A percentile compares a stretch with the other conserved stretches of the same genome.
Evolutionary conservation across 2,113 vertebrate genomes (phyloP).

Genomic region (Cyanocitta stelleri): DNA sequence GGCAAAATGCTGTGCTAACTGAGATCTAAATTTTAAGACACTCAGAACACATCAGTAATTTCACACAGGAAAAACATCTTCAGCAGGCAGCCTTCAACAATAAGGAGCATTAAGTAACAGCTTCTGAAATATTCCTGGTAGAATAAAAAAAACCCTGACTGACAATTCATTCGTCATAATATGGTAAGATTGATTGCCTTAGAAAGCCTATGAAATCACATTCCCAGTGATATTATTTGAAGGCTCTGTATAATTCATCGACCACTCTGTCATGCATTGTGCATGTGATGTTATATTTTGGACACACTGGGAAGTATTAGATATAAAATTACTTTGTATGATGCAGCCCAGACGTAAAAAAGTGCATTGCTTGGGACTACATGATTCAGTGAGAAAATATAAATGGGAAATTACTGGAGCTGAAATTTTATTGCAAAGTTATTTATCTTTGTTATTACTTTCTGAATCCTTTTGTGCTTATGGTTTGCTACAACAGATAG

Average conservation of each 20-base stretch:
- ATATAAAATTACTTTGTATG: slow-evolving; percentile 48
- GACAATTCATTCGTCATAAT: background rate
- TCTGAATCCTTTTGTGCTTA: slow-evolving; percentile 62
- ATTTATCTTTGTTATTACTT: slow-evolving; percentile 75
- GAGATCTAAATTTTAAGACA: background rate
- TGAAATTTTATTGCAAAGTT: slow-evolving; percentile 71
- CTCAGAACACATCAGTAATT: background rate
- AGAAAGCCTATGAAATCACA: background rate
- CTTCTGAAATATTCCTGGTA: background rate
- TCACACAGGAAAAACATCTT: background rate
- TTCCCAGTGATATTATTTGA: background rate
- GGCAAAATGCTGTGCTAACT: background rate
- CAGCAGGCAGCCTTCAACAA: background rate
- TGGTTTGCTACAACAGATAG: slow-evolving; percentile 3
- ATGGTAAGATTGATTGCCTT: background rate
- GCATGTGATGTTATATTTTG: background rate
- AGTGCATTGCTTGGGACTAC: slow-evolving; percentile 26
- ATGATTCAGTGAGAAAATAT: slow-evolving; percentile 69
- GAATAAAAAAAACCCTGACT: background rate
- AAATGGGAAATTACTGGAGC: slow-evolving; percentile 76
- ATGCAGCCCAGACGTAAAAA: slow-evolving; percentile 3
- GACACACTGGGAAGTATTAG: slow-evolving; percentile 42
- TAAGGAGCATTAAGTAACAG: background rate
- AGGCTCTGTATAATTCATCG: background rate
- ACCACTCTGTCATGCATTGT: background rate